phyloP scores from a whole-genome alignment of 2,888 invertebrate species.

The Ochropleura leucogaster region DNA sequence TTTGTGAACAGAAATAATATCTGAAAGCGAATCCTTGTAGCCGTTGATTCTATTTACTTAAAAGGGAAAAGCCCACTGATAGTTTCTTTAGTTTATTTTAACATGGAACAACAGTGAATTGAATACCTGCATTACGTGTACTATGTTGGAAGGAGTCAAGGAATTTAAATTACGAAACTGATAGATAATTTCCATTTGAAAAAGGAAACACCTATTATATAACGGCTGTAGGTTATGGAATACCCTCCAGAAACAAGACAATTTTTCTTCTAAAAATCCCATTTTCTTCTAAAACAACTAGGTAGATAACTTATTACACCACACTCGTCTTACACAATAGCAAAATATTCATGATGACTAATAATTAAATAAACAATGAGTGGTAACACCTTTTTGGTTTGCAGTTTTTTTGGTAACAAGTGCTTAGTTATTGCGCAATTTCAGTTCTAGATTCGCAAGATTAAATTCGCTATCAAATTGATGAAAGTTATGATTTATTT shows the following conservation, averaged over 20 bases:
- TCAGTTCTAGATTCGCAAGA: background rate
- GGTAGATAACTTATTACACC: background rate
- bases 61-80: background rate
- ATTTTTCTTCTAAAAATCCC: background rate
- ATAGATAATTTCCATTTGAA: background rate
- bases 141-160: background rate
- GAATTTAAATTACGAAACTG: background rate
- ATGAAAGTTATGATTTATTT: conserved; percentile 8
- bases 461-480: background rate
- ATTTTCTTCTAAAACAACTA: background rate
- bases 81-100: background rate
- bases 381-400: background rate
- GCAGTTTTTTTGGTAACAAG: background rate
- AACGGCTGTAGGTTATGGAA: background rate
- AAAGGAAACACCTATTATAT: background rate
- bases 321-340: conserved; percentile 10
- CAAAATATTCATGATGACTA: conserved; percentile 12
- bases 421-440: conserved; percentile 26
- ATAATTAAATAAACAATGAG: conserved; percentile 1
- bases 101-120: background rate
- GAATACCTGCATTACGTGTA: background rate
- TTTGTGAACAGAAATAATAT: background rate
- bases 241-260: background rate
- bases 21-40: background rate
- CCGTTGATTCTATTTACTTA: background rate